Base-by-base conservation (phyloP, 2,888 invertebrate genomes). In the Steinernema carpocapsae region DNA sequence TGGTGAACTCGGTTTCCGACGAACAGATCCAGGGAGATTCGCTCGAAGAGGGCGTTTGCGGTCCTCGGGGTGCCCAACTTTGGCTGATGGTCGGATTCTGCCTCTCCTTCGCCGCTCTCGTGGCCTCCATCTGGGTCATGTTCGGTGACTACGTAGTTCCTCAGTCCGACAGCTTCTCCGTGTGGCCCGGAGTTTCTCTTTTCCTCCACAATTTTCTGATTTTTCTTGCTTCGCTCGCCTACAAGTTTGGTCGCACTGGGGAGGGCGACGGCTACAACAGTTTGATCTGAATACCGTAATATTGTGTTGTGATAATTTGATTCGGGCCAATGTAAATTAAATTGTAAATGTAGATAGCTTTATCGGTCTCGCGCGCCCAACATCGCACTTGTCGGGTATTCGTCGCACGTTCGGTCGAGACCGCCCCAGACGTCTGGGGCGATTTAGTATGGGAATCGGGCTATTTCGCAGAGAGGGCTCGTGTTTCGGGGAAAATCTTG, bases 41-140 rank as follows among this genome's bases (percentile, higher is more conserved):
- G 24, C 83, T 86, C 51, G 83, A 85, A 24, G 87, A 87, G 70
- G 85, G 86, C 17, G 72, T 86, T 43, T 81, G 87, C 88, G 95
- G 94, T 0, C 92, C 94, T 0, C 92, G 94, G 83, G 94, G 89
- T 73, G 93, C 96, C 0, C 91, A 94, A 77, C 91, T 94, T 24
- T 99, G 97, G 96, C 91, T 99, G 14, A 95, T 99, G 88, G 90
- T 95, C 72, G 99, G 97, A 0, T 97, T 99, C 88, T 93, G 97
- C 0, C 92, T 99, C 87, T 26, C 0, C 12, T 42, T 43, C 71
- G 22, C 24, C 14, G 37, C 96, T 0, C 92, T 99, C 42, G 95
- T 99, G 82, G 96, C 96, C 0, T 92, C 97, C 6, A 93, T 94
- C 85, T 97, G 97, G 95, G 94, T 99, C 77, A 91, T 99, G 79